Conservation (phyloP, 2,888 invertebrate genomes). For the Sialis lutaria region DNA sequence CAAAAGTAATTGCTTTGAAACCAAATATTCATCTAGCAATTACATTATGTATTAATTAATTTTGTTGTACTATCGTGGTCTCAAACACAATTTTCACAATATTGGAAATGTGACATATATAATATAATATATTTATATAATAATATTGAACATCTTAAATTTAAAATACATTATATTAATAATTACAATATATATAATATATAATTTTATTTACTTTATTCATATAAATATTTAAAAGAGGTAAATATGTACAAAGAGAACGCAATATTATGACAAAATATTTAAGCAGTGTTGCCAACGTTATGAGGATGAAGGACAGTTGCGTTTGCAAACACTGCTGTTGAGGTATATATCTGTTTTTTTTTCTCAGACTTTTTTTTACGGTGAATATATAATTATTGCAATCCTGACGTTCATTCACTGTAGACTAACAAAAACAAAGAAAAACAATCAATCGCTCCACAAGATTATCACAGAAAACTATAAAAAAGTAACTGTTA, state of each 20-base stretch:
- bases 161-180: too few species aligned
- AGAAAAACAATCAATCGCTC: not conserved
- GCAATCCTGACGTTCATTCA: not conserved
- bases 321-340: constrained; percentile 25
- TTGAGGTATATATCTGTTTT: constrained; percentile 23
- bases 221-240: not conserved
- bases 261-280: not conserved
- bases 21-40: too few species aligned
- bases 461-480: not conserved
- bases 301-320: constrained; percentile 8
- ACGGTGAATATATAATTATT: not conserved
- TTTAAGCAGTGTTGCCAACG: not conserved
- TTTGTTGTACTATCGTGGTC: too few species aligned
- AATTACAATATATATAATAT: too few species aligned
- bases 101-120: too few species aligned
- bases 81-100: too few species aligned
- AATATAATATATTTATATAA: too few species aligned
- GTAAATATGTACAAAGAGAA: constrained; percentile 2
- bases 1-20: too few species aligned
- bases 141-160: too few species aligned
- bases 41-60: too few species aligned
- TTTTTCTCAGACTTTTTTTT: constrained; percentile 23
- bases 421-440: not conserved
- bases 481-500: not conserved
- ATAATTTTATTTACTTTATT: too few species aligned